These are phyloP conservation scores for Cacoxenus indagator DNA, from an alignment of 2,888 invertebrate genomes.

Conservation along the genomic window DNA sequence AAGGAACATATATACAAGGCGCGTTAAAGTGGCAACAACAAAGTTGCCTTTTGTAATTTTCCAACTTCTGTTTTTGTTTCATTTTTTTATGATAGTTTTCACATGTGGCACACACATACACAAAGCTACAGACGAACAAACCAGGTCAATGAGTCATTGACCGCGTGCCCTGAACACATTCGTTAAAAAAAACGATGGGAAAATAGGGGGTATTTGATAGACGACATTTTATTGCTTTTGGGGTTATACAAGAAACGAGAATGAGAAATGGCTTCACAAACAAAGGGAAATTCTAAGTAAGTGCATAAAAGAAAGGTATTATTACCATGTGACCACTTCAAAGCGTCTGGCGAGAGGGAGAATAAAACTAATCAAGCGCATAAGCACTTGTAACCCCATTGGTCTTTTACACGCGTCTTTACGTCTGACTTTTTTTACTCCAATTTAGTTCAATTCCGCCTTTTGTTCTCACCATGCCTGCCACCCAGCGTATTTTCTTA, in stretches of 20 bases:
- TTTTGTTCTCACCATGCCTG: not conserved
- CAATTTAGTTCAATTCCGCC: not conserved
- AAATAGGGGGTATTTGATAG: not conserved
- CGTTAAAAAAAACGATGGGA: not conserved
- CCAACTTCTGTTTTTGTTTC: not conserved
- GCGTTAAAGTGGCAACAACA: conserved; percentile 10
- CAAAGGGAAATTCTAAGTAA: not conserved
- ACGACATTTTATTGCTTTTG: not conserved
- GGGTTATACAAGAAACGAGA: not conserved
- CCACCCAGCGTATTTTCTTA: too few species aligned
- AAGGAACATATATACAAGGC: not conserved
- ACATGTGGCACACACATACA: not conserved
- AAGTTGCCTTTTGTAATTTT: not conserved
- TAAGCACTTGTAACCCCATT: not conserved
- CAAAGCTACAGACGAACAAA: conserved; percentile 25
- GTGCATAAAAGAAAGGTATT: not conserved
- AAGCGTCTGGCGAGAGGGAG: not conserved
- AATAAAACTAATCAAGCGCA: not conserved
- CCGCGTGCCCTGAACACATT: conserved; percentile 35
- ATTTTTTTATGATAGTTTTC: conserved; percentile 7
- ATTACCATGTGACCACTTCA: not conserved
- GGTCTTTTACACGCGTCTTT: not conserved
- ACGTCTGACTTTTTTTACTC: conserved; percentile 2
- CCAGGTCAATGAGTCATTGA: conserved; percentile 60
- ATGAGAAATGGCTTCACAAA: not conserved